A percentile compares a stretch with the other conserved stretches of the same genome.
Evolutionary conservation across 2,888 invertebrate species (phyloP).

Genomic region (Cheilosia pagana): DNA sequence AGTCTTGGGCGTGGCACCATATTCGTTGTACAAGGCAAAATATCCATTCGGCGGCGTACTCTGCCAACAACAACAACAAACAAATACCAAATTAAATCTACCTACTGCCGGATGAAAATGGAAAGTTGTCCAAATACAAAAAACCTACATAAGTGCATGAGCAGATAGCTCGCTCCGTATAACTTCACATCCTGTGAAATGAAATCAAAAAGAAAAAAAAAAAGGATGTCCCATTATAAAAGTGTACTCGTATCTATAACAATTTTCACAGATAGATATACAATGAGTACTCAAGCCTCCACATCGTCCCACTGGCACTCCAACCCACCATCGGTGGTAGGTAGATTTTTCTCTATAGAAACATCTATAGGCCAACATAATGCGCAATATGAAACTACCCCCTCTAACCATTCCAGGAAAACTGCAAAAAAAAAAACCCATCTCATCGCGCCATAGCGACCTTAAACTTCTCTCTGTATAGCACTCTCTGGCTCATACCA

Average conservation of each 20-base stretch:
- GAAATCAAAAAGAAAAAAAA: slow-evolving; percentile 18
- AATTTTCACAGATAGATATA: slow-evolving; percentile 9
- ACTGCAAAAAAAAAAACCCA: slow-evolving; percentile 24
- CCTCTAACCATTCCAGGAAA: slow-evolving; percentile 64
- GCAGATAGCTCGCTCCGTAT: slow-evolving; percentile 23
- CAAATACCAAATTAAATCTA: slow-evolving; percentile 67
- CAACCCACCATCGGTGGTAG: slow-evolving; percentile 17
- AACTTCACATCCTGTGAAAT: slow-evolving; percentile 53
- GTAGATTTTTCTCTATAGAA: slow-evolving; percentile 14
- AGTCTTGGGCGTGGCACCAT: slow-evolving; percentile 70
- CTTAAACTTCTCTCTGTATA: slow-evolving; percentile 65
- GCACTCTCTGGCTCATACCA: slow-evolving; percentile 61
- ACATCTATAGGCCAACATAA: slow-evolving; percentile 52
- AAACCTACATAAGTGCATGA: slow-evolving; percentile 72
- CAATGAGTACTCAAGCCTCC: slow-evolving; percentile 10
- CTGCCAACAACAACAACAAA: slow-evolving; percentile 4
- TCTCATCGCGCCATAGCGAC: slow-evolving; percentile 55
- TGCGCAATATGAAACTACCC: slow-evolving; percentile 75
- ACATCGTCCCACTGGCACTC: slow-evolving; percentile 40
- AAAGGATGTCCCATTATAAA: slow-evolving; percentile 55
- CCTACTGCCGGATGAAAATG: slow-evolving; percentile 74
- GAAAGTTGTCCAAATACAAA: slow-evolving; percentile 74
- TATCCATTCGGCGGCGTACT: not conserved
- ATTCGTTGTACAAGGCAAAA: slow-evolving; percentile 13
- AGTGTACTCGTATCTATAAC: slow-evolving; percentile 39